A percentile compares a stretch with the other conserved stretches of the same genome.
Conservation (phyloP, 1,140 invertebrate species). For the Eulimnadia texana region DNA sequence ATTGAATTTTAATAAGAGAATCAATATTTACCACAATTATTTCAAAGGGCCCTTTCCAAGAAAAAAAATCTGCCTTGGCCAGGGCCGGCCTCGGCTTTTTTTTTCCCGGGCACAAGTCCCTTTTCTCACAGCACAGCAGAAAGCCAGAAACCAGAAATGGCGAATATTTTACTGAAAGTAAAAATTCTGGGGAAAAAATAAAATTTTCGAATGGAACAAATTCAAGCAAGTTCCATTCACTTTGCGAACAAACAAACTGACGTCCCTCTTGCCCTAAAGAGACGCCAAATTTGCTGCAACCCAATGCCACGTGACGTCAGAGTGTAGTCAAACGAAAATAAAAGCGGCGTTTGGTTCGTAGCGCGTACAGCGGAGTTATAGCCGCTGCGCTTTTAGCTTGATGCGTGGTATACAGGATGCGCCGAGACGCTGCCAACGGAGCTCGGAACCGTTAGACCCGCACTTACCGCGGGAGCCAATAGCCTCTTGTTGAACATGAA, state of each 20-base stretch:
- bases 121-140: too few relatives aligned
- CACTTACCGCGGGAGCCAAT: neutral
- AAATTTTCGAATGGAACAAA: neutral
- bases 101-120: too few relatives aligned
- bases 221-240: neutral
- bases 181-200: neutral
- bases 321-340: neutral
- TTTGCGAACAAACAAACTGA: neutral
- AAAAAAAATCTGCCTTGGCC: too few relatives aligned
- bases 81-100: too few relatives aligned
- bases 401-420: neutral
- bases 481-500: too few relatives aligned
- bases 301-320: neutral
- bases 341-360: neutral
- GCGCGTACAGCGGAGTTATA: neutral
- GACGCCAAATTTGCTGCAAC: neutral
- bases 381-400: neutral
- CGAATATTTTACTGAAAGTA: neutral
- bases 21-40: too few relatives aligned
- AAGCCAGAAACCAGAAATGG: neutral
- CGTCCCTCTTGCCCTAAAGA: neutral
- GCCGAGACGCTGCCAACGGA: neutral
- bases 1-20: too few relatives aligned
- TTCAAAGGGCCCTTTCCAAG: too few relatives aligned
- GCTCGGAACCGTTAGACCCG: neutral